Evolutionary conservation across 1,140 invertebrate species (phyloP).

Genomic region (Drosophila simulans): DNA sequence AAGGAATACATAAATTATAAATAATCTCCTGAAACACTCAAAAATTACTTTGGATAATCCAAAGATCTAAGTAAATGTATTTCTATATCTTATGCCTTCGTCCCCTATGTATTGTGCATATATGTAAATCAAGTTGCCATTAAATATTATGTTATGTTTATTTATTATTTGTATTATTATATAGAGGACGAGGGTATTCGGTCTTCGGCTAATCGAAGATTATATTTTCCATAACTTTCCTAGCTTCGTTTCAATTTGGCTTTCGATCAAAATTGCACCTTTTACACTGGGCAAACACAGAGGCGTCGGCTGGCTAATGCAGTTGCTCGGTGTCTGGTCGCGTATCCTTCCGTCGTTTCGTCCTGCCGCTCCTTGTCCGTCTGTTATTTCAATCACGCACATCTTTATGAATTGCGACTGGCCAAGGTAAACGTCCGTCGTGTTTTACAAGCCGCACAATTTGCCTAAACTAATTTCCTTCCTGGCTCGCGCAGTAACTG

Average conservation of each 20-base stretch:
- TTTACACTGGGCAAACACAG: slow-evolving; percentile 38
- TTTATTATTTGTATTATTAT: not conserved
- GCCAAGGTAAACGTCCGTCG: slow-evolving; percentile 68
- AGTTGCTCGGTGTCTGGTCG: slow-evolving; percentile 11
- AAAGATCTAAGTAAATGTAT: not conserved
- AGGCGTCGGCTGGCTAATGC: slow-evolving; percentile 15
- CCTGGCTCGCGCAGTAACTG: slow-evolving; percentile 45
- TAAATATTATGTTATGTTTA: not conserved
- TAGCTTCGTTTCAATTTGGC: slow-evolving; percentile 23
- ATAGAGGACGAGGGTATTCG: slow-evolving; percentile 28
- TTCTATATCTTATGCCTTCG: not conserved
- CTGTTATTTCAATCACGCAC: slow-evolving; percentile 73
- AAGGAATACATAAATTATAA: too few relatives aligned
- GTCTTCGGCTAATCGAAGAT: slow-evolving; percentile 40
- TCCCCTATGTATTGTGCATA: not conserved
- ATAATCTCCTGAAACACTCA: not conserved
- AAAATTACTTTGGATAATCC: not conserved
- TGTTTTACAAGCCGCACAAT: slow-evolving; percentile 79
- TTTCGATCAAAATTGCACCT: slow-evolving; percentile 63
- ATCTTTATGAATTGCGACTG: slow-evolving; percentile 61
- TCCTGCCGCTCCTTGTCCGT: slow-evolving; percentile 18
- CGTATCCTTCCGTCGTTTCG: not conserved
- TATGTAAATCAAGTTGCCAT: not conserved
- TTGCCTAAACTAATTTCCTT: slow-evolving; percentile 83
- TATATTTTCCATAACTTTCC: slow-evolving; percentile 7